phyloP scores from a whole-genome alignment of 2,888 invertebrate species.

The Stratiomys singularior region DNA sequence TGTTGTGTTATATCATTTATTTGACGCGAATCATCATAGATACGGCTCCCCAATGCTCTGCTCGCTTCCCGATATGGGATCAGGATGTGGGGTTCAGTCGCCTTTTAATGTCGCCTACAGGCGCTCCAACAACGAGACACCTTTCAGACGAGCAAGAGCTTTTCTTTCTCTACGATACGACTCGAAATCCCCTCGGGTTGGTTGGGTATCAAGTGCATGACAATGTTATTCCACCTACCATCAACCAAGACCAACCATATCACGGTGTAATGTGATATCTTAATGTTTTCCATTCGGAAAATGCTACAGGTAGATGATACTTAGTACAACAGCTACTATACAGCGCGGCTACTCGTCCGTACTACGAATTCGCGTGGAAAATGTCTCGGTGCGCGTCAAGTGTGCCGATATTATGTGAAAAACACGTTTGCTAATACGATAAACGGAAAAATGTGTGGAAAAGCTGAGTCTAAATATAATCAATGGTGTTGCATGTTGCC shows the following conservation, averaged over 20 bases:
- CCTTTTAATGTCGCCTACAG: slow-evolving; percentile 14
- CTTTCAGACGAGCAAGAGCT: slow-evolving; percentile 19
- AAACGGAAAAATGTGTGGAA: slow-evolving; percentile 6
- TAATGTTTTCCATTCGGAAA: slow-evolving; percentile 12
- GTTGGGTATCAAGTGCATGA: slow-evolving; percentile 13
- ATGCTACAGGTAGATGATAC: slow-evolving; percentile 24
- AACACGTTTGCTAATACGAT: neutral
- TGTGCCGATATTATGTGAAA: neutral
- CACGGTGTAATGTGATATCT: slow-evolving; percentile 16
- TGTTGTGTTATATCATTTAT: neutral
- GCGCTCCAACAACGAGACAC: neutral
- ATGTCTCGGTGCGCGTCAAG: neutral
- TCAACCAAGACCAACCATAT: neutral
- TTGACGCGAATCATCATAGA: neutral
- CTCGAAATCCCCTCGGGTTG: neutral
- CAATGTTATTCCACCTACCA: slow-evolving; percentile 18
- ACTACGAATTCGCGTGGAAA: neutral
- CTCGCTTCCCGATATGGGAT: neutral
- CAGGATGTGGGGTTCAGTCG: slow-evolving; percentile 2
- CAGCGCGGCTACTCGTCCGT: neutral
- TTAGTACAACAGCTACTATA: neutral
- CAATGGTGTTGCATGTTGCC: neutral
- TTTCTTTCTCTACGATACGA: neutral
- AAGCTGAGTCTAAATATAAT: neutral
- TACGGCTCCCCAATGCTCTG: neutral